phyloP scores from a whole-genome alignment of 2,888 invertebrate genomes.

The Aphrophora alni region DNA sequence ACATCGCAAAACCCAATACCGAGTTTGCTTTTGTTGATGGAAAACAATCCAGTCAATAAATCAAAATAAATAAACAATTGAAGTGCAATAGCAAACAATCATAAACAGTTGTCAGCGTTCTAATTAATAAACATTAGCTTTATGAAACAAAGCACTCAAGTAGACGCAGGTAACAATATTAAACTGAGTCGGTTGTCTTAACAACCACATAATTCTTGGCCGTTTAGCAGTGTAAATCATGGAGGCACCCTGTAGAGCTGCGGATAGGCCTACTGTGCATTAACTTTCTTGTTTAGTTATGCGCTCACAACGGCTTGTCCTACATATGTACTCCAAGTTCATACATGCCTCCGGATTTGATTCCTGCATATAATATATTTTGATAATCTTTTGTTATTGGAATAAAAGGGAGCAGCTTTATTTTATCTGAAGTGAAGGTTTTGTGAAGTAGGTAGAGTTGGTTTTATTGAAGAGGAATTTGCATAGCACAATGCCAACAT shows the following conservation, averaged over 20 bases:
- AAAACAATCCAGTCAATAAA: neutral
- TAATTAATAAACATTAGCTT: neutral
- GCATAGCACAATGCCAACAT: too few species aligned
- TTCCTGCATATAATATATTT: neutral
- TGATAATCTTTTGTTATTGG: neutral
- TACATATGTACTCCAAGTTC: neutral
- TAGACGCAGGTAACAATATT: neutral
- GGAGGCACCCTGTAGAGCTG: neutral
- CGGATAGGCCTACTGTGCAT: neutral
- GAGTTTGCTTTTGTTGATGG: neutral
- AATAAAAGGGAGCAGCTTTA: neutral
- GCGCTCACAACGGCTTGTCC: neutral
- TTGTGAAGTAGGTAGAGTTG: too few species aligned
- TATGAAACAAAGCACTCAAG: neutral
- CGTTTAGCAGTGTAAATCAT: neutral
- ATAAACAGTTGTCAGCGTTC: neutral
- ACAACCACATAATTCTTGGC: neutral
- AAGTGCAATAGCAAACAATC: neutral
- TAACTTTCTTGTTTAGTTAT: neutral
- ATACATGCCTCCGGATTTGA: neutral
- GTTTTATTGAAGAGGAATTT: too few species aligned
- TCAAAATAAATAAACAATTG: neutral
- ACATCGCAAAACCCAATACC: too few species aligned
- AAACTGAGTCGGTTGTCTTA: neutral
- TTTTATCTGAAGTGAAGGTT: too few species aligned